Percentiles rank a stretch among this genome's conserved stretches.
Conservation (phyloP, 2,113 vertebrate species). For the Chionis minor region DNA sequence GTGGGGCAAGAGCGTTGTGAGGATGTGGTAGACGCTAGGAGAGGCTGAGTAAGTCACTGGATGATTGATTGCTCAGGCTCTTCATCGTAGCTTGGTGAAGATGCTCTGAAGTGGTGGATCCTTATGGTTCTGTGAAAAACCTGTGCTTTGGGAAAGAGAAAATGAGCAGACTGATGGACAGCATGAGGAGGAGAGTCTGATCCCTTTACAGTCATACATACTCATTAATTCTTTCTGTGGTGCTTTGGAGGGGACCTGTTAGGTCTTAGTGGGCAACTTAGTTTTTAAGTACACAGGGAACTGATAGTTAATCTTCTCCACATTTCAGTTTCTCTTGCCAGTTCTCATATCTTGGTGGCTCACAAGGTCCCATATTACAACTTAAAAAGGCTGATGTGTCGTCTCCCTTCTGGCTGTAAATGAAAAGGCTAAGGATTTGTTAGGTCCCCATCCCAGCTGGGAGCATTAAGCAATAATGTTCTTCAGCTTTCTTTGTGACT, state of each 20-base stretch:
- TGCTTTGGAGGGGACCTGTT: neutral
- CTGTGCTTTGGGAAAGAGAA: neutral
- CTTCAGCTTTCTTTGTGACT: neutral
- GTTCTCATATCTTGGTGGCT: neutral
- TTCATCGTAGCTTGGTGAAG: neutral
- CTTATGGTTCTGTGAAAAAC: neutral
- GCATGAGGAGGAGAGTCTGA: neutral
- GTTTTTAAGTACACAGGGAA: neutral
- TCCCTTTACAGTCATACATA: neutral
- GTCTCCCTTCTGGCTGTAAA: neutral
- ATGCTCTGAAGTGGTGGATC: neutral
- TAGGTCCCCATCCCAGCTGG: fast-evolving
- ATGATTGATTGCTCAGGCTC: neutral
- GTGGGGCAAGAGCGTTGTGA: neutral
- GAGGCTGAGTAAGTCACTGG: neutral
- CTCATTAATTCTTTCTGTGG: neutral
- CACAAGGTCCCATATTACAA: neutral
- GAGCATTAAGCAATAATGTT: neutral
- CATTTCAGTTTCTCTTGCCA: neutral
- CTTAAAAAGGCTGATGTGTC: neutral
- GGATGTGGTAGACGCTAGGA: neutral
- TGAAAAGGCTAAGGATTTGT: neutral
- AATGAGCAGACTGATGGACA: neutral
- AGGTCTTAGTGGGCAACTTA: neutral
- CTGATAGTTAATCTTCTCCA: neutral